Percentiles rank a stretch among this genome's conserved stretches.
Conservation (phyloP, 2,797 vertebrate genomes). For the Sebastolobus alascanus region DNA sequence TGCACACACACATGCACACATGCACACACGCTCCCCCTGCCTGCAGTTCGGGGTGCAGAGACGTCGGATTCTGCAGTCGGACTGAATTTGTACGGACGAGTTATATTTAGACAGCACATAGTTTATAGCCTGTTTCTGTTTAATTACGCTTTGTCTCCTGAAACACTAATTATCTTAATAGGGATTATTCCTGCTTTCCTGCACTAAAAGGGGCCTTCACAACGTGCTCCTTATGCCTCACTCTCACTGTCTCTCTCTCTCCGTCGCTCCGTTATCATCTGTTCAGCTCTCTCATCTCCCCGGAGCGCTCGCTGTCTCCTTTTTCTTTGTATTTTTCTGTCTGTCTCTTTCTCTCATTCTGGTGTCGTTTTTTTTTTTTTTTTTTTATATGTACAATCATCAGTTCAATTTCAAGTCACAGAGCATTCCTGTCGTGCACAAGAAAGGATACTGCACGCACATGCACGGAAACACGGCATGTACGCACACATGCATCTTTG, state of each 20-base stretch:
- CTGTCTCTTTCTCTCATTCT: background rate
- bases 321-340: constrained; percentile 17
- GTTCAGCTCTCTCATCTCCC: constrained; percentile 17
- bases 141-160: constrained; percentile 67
- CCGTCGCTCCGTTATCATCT: constrained; percentile 32
- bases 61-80: constrained; percentile 18
- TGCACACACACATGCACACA: background rate
- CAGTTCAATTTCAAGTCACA: constrained; percentile 27
- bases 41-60: constrained; percentile 21
- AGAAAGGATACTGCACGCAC: background rate
- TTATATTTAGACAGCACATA: constrained; percentile 58
- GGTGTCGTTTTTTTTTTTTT: background rate
- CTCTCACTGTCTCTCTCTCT: constrained; percentile 2
- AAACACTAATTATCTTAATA: constrained; percentile 71
- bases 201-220: constrained; percentile 46
- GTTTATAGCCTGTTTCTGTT: constrained; percentile 59
- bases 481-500: background rate
- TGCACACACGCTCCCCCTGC: background rate
- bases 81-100: constrained; percentile 31
- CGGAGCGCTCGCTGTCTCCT: constrained; percentile 26
- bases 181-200: constrained; percentile 64
- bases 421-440: background rate
- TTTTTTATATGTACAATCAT: constrained; percentile 15
- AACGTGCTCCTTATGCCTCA: constrained; percentile 14
- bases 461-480: background rate